These are phyloP conservation scores for Eleginops maclovinus DNA, from an alignment of 2,113 vertebrate genomes.

Conservation along the genomic window DNA sequence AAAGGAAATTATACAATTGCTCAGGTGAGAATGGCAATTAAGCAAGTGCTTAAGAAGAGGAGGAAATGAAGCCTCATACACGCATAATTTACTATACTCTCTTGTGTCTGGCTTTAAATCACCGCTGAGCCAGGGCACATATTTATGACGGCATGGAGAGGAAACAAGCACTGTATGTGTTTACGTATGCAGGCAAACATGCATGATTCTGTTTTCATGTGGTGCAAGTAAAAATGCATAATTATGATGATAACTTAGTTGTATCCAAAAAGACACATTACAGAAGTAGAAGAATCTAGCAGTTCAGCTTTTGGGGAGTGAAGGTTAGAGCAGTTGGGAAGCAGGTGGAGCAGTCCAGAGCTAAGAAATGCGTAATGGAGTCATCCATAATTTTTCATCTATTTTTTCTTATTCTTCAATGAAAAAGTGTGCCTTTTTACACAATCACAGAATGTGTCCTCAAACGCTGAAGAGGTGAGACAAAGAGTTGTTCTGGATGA, in stretches of 20 bases:
- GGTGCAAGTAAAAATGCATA: constrained; percentile 32
- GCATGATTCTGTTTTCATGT: constrained; percentile 16
- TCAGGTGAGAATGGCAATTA: constrained; percentile 88
- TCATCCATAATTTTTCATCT: not conserved
- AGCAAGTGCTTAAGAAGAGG: constrained; percentile 84
- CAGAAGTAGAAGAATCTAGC: constrained; percentile 37
- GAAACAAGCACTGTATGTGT: constrained; percentile 43
- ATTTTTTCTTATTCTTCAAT: constrained; percentile 18
- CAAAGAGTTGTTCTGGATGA: constrained; percentile 27
- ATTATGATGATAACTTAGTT: constrained; percentile 27
- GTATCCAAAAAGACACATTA: constrained; percentile 56
- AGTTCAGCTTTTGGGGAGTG: constrained; percentile 25
- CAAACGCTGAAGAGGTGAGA: constrained; percentile 9
- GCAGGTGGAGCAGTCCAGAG: constrained; percentile 24
- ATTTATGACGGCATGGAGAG: constrained; percentile 56
- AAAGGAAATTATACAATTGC: constrained; percentile 85
- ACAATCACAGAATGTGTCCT: not conserved
- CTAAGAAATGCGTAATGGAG: constrained; percentile 3
- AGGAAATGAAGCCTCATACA: constrained; percentile 81
- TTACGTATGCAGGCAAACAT: constrained; percentile 34
- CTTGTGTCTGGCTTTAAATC: constrained; percentile 80
- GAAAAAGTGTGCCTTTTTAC: constrained; percentile 19
- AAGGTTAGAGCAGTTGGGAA: constrained; percentile 18
- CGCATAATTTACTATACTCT: constrained; percentile 82
- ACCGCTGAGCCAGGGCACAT: constrained; percentile 69